A percentile compares a stretch with the other conserved stretches of the same genome.
phyloP scores from a whole-genome alignment of 2,797 vertebrate species.

The Oreortyx pictus region DNA sequence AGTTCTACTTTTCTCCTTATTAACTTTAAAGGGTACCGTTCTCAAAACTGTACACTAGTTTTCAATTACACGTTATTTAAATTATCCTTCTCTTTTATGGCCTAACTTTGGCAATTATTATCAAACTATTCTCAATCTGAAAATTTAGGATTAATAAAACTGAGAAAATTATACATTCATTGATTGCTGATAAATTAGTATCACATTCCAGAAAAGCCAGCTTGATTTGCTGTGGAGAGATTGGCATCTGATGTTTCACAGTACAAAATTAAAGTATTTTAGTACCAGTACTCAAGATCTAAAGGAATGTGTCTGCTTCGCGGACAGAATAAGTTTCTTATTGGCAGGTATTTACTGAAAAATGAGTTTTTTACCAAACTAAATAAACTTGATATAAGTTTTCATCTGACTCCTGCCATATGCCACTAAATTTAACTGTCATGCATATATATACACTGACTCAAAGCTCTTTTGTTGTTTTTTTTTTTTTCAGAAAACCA shows the following conservation, averaged over 20 bases:
- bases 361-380: neutral
- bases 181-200: neutral
- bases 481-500: neutral
- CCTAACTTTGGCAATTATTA: neutral
- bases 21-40: neutral
- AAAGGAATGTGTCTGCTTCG: neutral
- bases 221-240: neutral
- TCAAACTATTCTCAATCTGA: neutral
- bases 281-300: neutral
- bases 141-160: neutral
- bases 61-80: neutral
- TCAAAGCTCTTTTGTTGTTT: neutral
- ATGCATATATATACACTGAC: neutral
- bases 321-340: neutral
- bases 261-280: neutral
- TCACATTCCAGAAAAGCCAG: neutral
- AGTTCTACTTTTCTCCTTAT: neutral
- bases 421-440: neutral
- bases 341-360: neutral
- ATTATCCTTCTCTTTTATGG: neutral
- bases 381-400: neutral
- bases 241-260: neutral
- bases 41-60: neutral
- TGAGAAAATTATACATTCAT: neutral
- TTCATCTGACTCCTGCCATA: neutral